Evolutionary conservation across 2,888 invertebrate species (phyloP), one percentile per base, ranked within the genome.

Genomic region (Melinaea menophilus): DNA sequence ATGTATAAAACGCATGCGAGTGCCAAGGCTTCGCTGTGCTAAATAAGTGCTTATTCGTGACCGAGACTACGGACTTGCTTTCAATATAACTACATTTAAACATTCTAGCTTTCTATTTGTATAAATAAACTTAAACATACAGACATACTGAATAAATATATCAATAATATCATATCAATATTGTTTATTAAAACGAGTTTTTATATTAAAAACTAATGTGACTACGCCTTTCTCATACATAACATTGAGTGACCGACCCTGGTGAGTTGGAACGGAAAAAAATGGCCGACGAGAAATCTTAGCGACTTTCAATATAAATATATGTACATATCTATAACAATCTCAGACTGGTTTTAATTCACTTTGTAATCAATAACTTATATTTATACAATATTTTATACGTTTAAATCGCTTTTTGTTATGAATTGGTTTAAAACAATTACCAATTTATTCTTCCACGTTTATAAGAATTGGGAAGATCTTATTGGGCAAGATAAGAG

Each of bases 251-350:
- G 55, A 63, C 55, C 48, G 62, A 61, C 61, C 31, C 55, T 59
- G 57, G 62, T 56, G 63, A 62, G 60, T 65, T 69, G 48, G 46
- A 65, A 58, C 55, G 59, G 64, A 56, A 67, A 67, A 73, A 70
- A 65, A 68, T 61, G 68, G 68, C 70, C 65, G 66, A 65, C 63
- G 68, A 69, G 73, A 73, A 72, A 69, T 70, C 69, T 69, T 71
- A 64, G 64, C 65, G 71, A 72, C 72, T 73, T 72, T 74, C 73
- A 68, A 71, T 70, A 63, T 62, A 56, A 66, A 67, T 65, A 55
- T 57, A 59, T 55, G 56, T 34, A 33, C 11, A 35, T 46, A 51
- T 9, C 9, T 31, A 41, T 13, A 64, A 12, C 31, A 35, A 37
- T 51, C 55, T 54, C n/a, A 33, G 59, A 58, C 58, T 59, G 60